Evolutionary conservation across 2,797 vertebrate species (phyloP).

Genomic region (Ctenopoma kingsleyae): DNA sequence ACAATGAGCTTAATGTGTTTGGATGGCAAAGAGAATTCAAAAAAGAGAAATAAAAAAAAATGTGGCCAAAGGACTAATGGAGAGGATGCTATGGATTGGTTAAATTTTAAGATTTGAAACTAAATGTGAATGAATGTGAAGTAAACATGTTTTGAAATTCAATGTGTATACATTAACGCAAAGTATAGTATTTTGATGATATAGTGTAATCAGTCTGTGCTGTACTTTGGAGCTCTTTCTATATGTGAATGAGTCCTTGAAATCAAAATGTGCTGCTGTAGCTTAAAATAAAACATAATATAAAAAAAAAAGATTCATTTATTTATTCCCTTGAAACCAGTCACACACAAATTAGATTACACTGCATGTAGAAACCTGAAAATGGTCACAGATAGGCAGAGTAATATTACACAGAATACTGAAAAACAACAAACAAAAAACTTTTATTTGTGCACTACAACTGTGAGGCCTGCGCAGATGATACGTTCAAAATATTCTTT

Average conservation of each 20-base stretch:
- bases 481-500: background rate
- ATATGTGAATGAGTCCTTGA: slow-evolving; percentile 3
- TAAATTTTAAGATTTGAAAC: slow-evolving; percentile 38
- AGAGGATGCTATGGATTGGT: slow-evolving; percentile 32
- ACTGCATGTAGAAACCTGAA: slow-evolving; percentile 6
- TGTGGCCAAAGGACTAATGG: slow-evolving; percentile 35
- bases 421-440: background rate
- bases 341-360: background rate
- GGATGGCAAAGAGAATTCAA: slow-evolving; percentile 66
- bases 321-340: slow-evolving; percentile 9
- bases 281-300: slow-evolving; percentile 8
- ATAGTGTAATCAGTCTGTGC: background rate
- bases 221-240: slow-evolving; percentile 9
- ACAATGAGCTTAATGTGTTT: slow-evolving; percentile 81
- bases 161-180: background rate
- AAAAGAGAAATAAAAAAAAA: slow-evolving; percentile 62
- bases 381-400: slow-evolving; percentile 9
- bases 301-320: background rate
- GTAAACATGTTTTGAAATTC: slow-evolving; percentile 11
- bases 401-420: background rate
- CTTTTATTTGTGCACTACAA: background rate
- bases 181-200: slow-evolving; percentile 5
- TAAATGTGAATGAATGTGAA: slow-evolving; percentile 8
- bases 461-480: background rate
- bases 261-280: slow-evolving; percentile 10